Conservation (phyloP, 2,888 invertebrate genomes). For the Atherix ibis region DNA sequence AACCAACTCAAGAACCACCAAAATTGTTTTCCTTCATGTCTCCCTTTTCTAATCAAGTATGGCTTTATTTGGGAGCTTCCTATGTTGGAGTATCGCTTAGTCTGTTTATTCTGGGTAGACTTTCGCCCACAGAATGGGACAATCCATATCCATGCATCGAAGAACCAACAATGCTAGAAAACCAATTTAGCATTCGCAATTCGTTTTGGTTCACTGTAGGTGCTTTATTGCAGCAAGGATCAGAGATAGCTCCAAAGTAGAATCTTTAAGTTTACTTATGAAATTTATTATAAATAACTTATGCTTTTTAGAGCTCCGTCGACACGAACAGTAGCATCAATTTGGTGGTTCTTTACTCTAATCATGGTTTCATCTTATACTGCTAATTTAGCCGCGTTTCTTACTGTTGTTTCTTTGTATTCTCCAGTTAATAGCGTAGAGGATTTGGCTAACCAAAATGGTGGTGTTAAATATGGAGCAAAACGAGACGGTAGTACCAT, state of each 20-base stretch:
- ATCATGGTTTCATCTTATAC: slow-evolving; percentile 69
- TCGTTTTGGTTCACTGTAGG: slow-evolving; percentile 81
- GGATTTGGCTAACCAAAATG: slow-evolving; percentile 63
- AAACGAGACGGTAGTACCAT: slow-evolving; percentile 74
- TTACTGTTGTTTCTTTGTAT: slow-evolving; percentile 62
- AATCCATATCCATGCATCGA: slow-evolving; percentile 75
- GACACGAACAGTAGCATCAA: slow-evolving; percentile 72
- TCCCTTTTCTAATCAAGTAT: slow-evolving; percentile 73
- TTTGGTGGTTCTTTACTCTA: slow-evolving; percentile 81
- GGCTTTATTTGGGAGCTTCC: slow-evolving; percentile 69
- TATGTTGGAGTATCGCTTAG: slow-evolving; percentile 67
- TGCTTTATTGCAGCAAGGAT: slow-evolving; percentile 72
- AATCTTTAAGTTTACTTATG: slow-evolving; percentile 17
- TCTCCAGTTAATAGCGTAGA: slow-evolving; percentile 63
- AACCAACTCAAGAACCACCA: slow-evolving; percentile 72
- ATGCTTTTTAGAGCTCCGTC: slow-evolving; percentile 52
- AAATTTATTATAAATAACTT: slow-evolving; percentile 2
- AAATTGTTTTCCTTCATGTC: slow-evolving; percentile 84
- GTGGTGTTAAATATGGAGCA: slow-evolving; percentile 73
- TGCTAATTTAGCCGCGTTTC: slow-evolving; percentile 78
- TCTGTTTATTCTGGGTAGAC: slow-evolving; percentile 61
- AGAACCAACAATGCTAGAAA: slow-evolving; percentile 68
- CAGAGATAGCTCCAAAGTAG: slow-evolving; percentile 76
- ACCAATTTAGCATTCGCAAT: slow-evolving; percentile 68
- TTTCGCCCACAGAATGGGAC: slow-evolving; percentile 77